A percentile compares a stretch with the other conserved stretches of the same genome.
Evolutionary conservation across 2,797 vertebrate genomes (phyloP).

Genomic region (Hybognathus amarus): DNA sequence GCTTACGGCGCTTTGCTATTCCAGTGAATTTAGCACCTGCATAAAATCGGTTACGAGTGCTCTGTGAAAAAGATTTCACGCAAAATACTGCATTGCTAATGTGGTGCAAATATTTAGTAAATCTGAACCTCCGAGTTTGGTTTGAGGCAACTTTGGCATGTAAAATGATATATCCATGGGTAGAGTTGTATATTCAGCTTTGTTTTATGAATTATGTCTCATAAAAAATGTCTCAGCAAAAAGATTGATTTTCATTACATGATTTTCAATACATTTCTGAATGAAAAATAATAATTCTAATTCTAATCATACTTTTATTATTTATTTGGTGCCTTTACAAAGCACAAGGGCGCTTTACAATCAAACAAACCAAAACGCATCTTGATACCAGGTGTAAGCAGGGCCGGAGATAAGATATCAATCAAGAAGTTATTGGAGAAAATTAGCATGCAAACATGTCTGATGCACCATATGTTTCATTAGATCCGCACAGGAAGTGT

Average conservation of each 20-base stretch:
- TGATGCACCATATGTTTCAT: neutral
- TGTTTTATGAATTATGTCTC: neutral
- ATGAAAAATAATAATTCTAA: neutral
- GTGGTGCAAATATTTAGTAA: neutral
- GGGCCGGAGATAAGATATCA: neutral
- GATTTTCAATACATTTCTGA: neutral
- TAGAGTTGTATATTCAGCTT: neutral
- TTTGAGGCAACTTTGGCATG: neutral
- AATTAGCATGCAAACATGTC: neutral
- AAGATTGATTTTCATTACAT: too few species aligned
- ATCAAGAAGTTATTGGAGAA: neutral
- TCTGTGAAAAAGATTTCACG: neutral
- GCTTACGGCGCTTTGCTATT: neutral
- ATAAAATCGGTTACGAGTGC: neutral
- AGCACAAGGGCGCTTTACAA: neutral
- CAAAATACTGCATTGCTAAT: neutral
- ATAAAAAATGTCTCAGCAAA: too few species aligned
- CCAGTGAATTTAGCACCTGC: neutral
- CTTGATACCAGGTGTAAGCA: too few species aligned
- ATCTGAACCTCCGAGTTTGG: neutral
- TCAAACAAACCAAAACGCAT: neutral
- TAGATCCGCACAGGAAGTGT: neutral
- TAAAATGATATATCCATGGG: neutral
- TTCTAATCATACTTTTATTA: neutral
- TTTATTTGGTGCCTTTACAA: neutral